Evolutionary conservation across 1,140 invertebrate genomes (phyloP), one percentile per base, ranked within the genome.

Genomic region (Ladona fulva): DNA sequence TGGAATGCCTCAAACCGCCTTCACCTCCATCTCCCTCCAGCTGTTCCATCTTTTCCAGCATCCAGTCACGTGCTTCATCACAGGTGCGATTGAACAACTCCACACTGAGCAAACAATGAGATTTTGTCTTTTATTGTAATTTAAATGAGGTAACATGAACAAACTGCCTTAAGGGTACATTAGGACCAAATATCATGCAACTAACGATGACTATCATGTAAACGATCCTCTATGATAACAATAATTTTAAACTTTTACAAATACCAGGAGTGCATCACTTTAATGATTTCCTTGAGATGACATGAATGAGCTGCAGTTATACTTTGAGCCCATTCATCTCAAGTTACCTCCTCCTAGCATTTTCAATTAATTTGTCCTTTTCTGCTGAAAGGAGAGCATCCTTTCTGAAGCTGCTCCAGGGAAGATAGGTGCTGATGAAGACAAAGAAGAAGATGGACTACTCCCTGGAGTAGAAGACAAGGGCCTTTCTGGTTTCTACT

Each of bases 61-160:
- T 97, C 95, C 96, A 97, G 82, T 96, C 94, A 80, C 92, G 89
- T 0, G 95, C 94, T 83, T 97, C 96, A 81, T 96, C 95, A 84
- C 96, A 98, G 0, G 94, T 95, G 78, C 95, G 91, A 82, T 95
- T 91, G 86, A 98, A 99, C 8, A 98, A 85, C 84, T 98, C 96
- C 80, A 99, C 95, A 83, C 95, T 95, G 86, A 37, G 29, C 29
- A 37, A 37, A 37, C n/a, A n/a, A n/a, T n/a, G n/a, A n/a, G n/a
- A n/a, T n/a, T n/a, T n/a, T n/a, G n/a, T n/a, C n/a, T n/a, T n/a
- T n/a, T n/a, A n/a, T n/a, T n/a, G n/a, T n/a, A n/a, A n/a, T n/a
- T n/a, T n/a, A n/a, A n/a, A n/a, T n/a, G n/a, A n/a, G n/a, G n/a
- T n/a, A n/a, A n/a, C n/a, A n/a, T n/a, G n/a, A n/a, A n/a, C n/a